phyloP scores from a whole-genome alignment of 2,113 vertebrate genomes.

The Anser brachyrhynchus region DNA sequence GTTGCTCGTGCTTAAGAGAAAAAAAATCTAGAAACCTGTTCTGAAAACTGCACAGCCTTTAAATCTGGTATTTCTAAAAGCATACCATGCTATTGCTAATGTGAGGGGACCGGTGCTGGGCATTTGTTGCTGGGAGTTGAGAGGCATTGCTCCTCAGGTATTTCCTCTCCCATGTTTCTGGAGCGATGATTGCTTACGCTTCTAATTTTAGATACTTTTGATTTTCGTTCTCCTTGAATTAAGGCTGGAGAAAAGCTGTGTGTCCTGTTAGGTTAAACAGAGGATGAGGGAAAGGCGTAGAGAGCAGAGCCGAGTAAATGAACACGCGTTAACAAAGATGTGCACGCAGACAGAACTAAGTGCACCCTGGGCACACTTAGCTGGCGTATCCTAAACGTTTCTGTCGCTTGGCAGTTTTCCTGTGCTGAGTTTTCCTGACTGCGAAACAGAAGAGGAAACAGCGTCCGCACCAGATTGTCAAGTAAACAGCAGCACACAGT shows the following conservation, averaged over 20 bases:
- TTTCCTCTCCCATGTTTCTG: neutral
- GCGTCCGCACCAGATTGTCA: neutral
- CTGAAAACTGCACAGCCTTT: neutral
- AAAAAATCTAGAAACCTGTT: neutral
- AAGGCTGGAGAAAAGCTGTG: neutral
- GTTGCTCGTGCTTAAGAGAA: rapidly evolving
- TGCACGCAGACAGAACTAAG: neutral
- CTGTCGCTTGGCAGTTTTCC: rapidly evolving
- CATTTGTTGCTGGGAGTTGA: neutral
- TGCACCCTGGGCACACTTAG: neutral
- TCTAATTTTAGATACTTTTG: neutral
- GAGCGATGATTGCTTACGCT: neutral
- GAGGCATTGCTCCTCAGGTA: neutral
- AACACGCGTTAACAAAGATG: rapidly evolving
- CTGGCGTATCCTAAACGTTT: rapidly evolving
- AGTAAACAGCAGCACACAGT: neutral
- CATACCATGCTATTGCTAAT: rapidly evolving
- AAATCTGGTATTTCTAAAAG: neutral
- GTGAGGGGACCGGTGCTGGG: neutral
- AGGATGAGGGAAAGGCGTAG: neutral
- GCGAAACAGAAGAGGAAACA: neutral
- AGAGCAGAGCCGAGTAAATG: neutral
- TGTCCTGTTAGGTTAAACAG: neutral
- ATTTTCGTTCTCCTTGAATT: neutral
- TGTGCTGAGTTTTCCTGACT: rapidly evolving